Base-by-base conservation (phyloP, 2,797 vertebrate species). In the Mycteria americana region DNA sequence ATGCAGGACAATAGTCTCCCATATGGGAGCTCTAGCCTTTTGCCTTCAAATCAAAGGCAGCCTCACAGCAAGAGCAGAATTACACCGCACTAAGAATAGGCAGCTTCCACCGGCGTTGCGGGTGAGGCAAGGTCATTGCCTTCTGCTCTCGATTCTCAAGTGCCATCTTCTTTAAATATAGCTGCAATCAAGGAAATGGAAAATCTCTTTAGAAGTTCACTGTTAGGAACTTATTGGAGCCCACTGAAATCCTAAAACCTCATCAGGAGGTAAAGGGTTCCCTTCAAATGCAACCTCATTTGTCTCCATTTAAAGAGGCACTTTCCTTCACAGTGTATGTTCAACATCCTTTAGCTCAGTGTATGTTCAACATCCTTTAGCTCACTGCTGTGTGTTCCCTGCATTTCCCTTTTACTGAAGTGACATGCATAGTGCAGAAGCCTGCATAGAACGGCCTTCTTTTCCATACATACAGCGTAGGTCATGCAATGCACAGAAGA, bases 141-240 rank as follows among this genome's bases (percentile, higher is more conserved):
- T 91, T 68, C 74, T 88, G 72, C 75, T 95, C 80, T 80, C n/a
- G 5, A 25, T 85, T 88, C 78, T 92, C 67, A 67, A 93, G 83
- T 93, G 73, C 48, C 78, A 86, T 94, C 69, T 78, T 88, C 72
- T 89, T 94, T 80, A 95, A 93, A 75, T 59, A 91, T 3, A 89
- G 43, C 72, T 39, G 25, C 81, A 93, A 85, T 91, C 87, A 88
- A 94, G 84, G 88, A 95, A 94, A 93, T 63, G 43, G 89, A 95
- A 95, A 96, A 82, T 72, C 60, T 83, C 57, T 92, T 95, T 65
- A 35, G 70, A 88, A 93, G 64, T 73, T 84, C 39, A 18, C 59
- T 60, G n/a, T 27, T 68, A 30, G n/a, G 45, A 95, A 94, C 48
- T 74, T 92, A 85, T 6, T 81, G 30, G 62, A 85, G 23, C 7